A percentile compares a stretch with the other conserved stretches of the same genome.
These are phyloP conservation scores for Gryllus bimaculatus DNA, from an alignment of 1,140 invertebrate genomes.

Conservation along the genomic window DNA sequence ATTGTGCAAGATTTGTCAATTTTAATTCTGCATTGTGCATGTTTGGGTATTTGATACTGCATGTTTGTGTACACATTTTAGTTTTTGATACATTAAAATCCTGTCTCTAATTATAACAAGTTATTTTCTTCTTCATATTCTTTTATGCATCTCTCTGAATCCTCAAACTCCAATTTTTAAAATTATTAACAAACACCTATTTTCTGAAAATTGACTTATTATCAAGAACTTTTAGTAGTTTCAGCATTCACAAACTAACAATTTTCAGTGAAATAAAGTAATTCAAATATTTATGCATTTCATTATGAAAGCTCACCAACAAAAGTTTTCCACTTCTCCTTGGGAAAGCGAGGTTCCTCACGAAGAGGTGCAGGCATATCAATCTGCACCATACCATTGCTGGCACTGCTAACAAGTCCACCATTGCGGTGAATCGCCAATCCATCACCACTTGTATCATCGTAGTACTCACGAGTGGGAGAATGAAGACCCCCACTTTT, in stretches of 20 bases:
- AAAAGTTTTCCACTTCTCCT: slow-evolving; percentile 62
- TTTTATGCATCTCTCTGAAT: too few species aligned
- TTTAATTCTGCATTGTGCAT: too few species aligned
- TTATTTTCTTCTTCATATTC: too few species aligned
- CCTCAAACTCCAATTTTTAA: not conserved
- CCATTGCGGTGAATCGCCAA: slow-evolving; percentile 27
- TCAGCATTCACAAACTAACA: not conserved
- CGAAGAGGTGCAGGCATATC: slow-evolving; percentile 44
- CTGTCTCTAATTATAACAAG: too few species aligned
- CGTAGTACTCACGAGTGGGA: slow-evolving; percentile 35
- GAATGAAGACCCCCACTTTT: slow-evolving; percentile 9
- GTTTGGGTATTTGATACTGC: too few species aligned
- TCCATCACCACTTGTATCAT: slow-evolving; percentile 36
- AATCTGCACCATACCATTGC: slow-evolving; percentile 41
- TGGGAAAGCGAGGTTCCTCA: slow-evolving; percentile 54
- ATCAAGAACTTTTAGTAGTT: not conserved
- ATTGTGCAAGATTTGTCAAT: too few species aligned
- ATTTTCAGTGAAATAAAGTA: not conserved
- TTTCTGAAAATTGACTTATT: not conserved
- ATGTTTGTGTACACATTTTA: too few species aligned
- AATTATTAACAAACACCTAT: not conserved
- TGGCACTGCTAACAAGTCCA: slow-evolving; percentile 27
- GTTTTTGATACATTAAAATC: too few species aligned
- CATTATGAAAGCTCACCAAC: slow-evolving; percentile 37
- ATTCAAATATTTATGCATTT: not conserved